Evolutionary conservation across 1,140 invertebrate species (phyloP).

Genomic region (Thaumatotibia leucotreta): DNA sequence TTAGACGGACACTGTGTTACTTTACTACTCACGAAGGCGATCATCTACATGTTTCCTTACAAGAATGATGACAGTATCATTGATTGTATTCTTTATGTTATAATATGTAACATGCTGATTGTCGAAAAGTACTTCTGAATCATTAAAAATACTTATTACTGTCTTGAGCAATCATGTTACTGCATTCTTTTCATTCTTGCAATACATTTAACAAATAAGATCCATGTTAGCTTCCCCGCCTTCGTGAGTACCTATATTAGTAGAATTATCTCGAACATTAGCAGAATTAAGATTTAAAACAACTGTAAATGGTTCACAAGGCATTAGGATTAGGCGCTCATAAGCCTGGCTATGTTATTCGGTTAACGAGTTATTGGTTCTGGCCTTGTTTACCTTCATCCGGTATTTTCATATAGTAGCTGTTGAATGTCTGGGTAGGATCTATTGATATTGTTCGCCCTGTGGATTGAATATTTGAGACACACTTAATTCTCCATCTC

Average conservation of each 20-base stretch:
- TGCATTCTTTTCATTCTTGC: not conserved
- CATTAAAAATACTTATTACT: not conserved
- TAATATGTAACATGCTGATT: not conserved
- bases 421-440: constrained; percentile 63
- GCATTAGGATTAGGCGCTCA: constrained; percentile 59
- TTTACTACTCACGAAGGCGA: constrained; percentile 3
- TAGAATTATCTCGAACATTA: constrained; percentile 13
- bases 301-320: constrained; percentile 22
- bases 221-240: constrained; percentile 1
- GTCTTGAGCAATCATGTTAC: not conserved
- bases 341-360: constrained; percentile 68
- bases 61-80: not conserved
- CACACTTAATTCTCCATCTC: not conserved
- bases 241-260: constrained; percentile 12
- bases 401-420: constrained; percentile 65
- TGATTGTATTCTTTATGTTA: not conserved
- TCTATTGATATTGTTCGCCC: constrained; percentile 69
- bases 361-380: constrained; percentile 57
- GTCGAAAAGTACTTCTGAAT: not conserved
- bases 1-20: not conserved
- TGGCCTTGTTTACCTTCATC: constrained; percentile 63
- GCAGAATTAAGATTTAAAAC: constrained; percentile 16
- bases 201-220: not conserved
- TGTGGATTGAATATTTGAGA: constrained; percentile 57
- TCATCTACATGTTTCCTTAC: not conserved